These are phyloP conservation scores for Melanargia galathea DNA, from an alignment of 2,888 invertebrate species.

Conservation along the genomic window DNA sequence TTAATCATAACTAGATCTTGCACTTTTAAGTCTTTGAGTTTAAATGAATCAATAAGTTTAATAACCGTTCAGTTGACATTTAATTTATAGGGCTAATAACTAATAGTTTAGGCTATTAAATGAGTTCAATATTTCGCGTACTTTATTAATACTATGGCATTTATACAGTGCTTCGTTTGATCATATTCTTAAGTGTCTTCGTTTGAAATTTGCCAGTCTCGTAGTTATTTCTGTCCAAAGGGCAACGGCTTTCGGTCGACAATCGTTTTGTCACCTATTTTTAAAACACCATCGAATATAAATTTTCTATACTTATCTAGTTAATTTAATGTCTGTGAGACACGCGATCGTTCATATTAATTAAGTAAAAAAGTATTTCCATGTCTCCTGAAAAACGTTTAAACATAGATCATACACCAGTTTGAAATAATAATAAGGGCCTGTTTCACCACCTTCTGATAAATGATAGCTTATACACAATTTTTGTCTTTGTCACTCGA, in stretches of 20 bases:
- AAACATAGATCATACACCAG: no score
- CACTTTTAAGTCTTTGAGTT: no score
- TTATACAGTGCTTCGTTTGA: constrained; percentile 6
- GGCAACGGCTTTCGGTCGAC: constrained; percentile 44
- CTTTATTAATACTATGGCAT: neutral
- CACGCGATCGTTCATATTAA: constrained; percentile 7
- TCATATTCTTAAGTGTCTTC: constrained; percentile 35
- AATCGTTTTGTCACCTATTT: constrained; percentile 33
- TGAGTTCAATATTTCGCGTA: neutral
- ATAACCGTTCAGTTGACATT: no score
- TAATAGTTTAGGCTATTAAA: neutral
- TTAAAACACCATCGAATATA: constrained; percentile 29
- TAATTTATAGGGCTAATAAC: neutral
- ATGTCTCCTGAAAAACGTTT: no score
- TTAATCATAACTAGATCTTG: no score
- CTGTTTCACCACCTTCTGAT: no score
- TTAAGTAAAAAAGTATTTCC: no score
- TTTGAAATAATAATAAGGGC: no score
- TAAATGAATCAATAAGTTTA: no score
- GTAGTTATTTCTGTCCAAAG: constrained; percentile 47
- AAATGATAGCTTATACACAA: no score
- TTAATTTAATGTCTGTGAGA: constrained; percentile 20
- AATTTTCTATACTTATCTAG: constrained; percentile 8
- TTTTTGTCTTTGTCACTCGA: no score
- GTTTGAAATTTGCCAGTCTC: constrained; percentile 48